phyloP scores from a whole-genome alignment of 2,113 vertebrate species.

The Nothoprocta perdicaria region DNA sequence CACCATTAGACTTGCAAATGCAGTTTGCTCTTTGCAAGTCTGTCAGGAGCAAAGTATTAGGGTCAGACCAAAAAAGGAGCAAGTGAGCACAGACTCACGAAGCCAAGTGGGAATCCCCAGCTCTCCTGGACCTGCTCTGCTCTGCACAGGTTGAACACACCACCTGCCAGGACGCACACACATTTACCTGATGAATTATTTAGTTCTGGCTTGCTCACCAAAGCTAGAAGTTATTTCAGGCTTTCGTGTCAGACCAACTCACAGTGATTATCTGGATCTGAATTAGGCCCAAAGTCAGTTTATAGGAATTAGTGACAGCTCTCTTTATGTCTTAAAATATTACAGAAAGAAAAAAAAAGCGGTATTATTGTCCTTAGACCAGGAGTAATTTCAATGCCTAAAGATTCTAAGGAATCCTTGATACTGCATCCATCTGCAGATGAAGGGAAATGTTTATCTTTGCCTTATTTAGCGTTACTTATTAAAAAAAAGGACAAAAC shows the following conservation, averaged over 20 bases:
- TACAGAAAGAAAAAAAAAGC: not conserved
- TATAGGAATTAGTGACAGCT: not conserved
- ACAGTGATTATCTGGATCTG: not conserved
- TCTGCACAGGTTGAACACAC: not conserved
- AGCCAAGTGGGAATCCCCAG: not conserved
- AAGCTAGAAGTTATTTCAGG: rapidly evolving
- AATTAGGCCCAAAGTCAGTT: not conserved
- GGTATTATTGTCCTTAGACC: not conserved
- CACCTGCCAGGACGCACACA: not conserved
- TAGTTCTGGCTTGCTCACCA: not conserved
- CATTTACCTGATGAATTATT: not conserved
- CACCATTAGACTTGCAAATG: constrained; percentile 69
- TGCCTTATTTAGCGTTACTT: not conserved
- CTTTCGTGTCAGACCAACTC: not conserved
- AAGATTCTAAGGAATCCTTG: not conserved
- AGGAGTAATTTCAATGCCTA: not conserved
- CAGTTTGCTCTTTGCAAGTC: constrained; percentile 36
- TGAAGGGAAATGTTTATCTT: not conserved
- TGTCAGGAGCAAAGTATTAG: not conserved
- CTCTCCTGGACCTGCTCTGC: not conserved
- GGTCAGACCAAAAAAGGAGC: not conserved
- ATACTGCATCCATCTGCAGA: not conserved
- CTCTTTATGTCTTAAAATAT: not conserved
- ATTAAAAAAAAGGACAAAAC: not conserved
- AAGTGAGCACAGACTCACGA: not conserved